Base-by-base conservation (phyloP, 1,140 invertebrate genomes). In the Macrotrachela quadricornifera region DNA sequence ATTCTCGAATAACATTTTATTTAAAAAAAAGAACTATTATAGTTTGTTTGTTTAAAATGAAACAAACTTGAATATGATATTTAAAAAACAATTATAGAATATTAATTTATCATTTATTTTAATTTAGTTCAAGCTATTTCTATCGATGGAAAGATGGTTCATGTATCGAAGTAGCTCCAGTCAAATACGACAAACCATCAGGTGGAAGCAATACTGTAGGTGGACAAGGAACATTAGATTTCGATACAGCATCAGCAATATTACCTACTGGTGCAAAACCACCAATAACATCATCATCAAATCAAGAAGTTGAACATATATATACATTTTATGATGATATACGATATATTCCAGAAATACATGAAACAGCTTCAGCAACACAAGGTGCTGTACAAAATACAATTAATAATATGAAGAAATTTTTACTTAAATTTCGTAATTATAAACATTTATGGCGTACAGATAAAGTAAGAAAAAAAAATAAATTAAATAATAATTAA, bases 71-170 rank as follows among this genome's bases (percentile, higher is more conserved):
- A n/a, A 30, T 30, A 30, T 30, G 21, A 30, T 30, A 30, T 30
- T 30, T 30, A 30, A 30, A 30, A 30, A 30, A 30, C n/a, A 30
- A 8, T 30, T 2, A 30, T 4, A 30, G 9, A 30, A 30, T 9
- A 30, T 30, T 30, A 9, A 4, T 30, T 30, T 30, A 4, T 30
- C 3, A 30, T 30, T 8, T 30, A 4, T 8, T 30, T 30, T 2
- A 15, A 15, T 57, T 38, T 58, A 80, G 78, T 57, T 64, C 83
- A 6, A 81, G 80, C 61, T 59, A 70, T 9, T 83, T 87, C 64
- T 74, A 79, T 0, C 76, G 84, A 10, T 88, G 84, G 84, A 81
- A 83, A 78, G 71, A 78, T 56, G 77, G 78, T n/a, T 82, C 79
- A 12, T 87, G 84, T 63, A 62, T 82, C 0, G 74, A 78, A 37